phyloP scores from a whole-genome alignment of 2,888 invertebrate genomes.

The Leptopilina syphax region DNA sequence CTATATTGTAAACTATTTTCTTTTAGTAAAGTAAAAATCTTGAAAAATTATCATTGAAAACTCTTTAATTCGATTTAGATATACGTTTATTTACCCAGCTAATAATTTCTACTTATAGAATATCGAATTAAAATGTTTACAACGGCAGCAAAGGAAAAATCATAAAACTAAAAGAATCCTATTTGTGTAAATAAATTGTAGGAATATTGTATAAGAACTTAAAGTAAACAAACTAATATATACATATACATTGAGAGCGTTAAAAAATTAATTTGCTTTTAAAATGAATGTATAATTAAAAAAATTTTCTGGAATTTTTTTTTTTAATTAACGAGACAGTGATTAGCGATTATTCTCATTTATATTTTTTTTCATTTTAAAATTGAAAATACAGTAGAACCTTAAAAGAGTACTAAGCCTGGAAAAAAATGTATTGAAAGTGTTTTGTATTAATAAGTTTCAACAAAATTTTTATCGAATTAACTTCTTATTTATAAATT shows the following conservation, averaged over 20 bases:
- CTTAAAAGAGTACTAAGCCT: too few relatives aligned
- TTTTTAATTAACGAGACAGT: too few relatives aligned
- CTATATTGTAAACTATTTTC: not conserved
- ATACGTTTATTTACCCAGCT: constrained; percentile 9
- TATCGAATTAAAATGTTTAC: not conserved
- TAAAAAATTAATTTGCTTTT: constrained; percentile 19
- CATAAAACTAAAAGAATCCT: not conserved
- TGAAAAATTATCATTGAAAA: not conserved
- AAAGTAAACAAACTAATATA: constrained; percentile 12
- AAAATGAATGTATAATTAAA: constrained; percentile 10
- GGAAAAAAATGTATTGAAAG: too few relatives aligned
- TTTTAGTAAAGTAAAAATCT: not conserved
- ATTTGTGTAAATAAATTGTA: constrained; percentile 12
- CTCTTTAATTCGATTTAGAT: constrained; percentile 5
- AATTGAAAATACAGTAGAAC: too few relatives aligned
- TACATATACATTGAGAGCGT: constrained; percentile 20
- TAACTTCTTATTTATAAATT: too few relatives aligned
- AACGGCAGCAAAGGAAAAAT: not conserved
- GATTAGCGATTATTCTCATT: not conserved
- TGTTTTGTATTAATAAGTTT: too few relatives aligned
- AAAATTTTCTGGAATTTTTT: not conserved
- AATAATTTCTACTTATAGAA: not conserved
- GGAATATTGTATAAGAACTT: constrained; percentile 14
- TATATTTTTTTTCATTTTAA: not conserved
- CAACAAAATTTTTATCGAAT: too few relatives aligned